Evolutionary conservation across 2,797 vertebrate genomes (phyloP), one percentile per base, ranked within the genome.

Genomic region (Sebastes vulpes): DNA sequence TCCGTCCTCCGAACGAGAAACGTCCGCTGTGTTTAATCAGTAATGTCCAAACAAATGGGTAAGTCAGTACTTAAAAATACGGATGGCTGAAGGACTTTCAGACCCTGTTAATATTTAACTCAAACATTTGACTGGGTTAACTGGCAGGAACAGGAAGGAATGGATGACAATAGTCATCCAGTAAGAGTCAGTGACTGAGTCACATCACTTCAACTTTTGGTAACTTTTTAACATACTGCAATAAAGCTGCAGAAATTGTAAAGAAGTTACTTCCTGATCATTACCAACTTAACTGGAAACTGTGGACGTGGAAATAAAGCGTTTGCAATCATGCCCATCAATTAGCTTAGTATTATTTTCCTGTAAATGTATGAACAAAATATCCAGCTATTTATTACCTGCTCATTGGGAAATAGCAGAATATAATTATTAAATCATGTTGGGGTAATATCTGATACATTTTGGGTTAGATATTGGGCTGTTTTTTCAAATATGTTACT

Each of bases 61-160:
- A 64, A n/a, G 12, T 38, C 35, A 16, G 77, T 42, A 14, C 32
- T 70, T 11, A 2, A 73, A 77, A 84, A 79, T 20, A 69, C 12
- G 26, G n/a, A 31, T 1, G 32, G 46, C 23, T 53, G 10, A 9
- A 78, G 58, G 72, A 85, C 84, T 87, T 87, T 91, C 35, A 78
- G 50, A 79, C 66, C 9, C 63, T 61, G 88, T 90, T 82, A 94
- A 95, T 92, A 63, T 89, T 89, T 92, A 90, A 90, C 91, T 29
- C 3, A 1, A 1, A 6, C 1, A 6, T 68, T 80, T 79, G 46
- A 70, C 48, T 29, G 48, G 0, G 26, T 56, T 56, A 61, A 64
- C 64, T 56, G 12, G 20, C 9, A 61, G 68, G 35, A 77, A 77
- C 48, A 53, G 25, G 5, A 69, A 53, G 23, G 6, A 71, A 68